These are phyloP conservation scores for Alauda arvensis DNA, from an alignment of 2,797 vertebrate species.

Conservation along the genomic window DNA sequence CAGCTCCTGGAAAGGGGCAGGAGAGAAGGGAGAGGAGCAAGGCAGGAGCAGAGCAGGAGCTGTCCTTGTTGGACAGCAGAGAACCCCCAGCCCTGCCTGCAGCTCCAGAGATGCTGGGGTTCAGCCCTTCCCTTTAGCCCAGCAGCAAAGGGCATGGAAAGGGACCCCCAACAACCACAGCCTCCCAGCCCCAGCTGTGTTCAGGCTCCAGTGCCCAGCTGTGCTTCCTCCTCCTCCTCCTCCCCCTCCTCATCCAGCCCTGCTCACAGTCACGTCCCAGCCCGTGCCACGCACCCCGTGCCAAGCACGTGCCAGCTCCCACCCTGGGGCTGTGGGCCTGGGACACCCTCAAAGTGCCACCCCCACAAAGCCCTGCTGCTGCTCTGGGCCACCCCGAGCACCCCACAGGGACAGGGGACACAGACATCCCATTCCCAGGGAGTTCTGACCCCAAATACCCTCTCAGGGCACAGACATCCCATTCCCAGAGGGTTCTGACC, in stretches of 20 bases:
- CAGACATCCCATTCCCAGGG: neutral
- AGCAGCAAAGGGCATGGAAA: neutral
- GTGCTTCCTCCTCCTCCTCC: neutral
- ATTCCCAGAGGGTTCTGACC: neutral
- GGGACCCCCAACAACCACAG: neutral
- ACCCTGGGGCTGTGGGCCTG: neutral
- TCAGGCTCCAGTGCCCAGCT: neutral
- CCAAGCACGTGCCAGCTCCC: neutral
- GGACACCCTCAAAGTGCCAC: neutral
- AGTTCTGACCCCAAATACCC: fast-evolving
- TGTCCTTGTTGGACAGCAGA: neutral
- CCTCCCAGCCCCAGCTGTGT: neutral
- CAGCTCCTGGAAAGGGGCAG: neutral
- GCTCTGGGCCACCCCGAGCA: fast-evolving
- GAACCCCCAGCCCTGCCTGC: neutral
- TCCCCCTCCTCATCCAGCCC: neutral
- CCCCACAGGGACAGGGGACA: neutral
- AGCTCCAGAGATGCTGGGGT: fast-evolving
- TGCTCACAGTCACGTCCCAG: neutral
- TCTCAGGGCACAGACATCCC: neutral
- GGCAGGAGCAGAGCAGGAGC: neutral
- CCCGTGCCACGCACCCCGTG: fast-evolving
- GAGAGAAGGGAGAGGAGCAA: neutral
- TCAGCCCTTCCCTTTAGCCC: neutral
- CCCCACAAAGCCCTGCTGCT: neutral